Percentiles rank a stretch among this genome's conserved stretches.
Conservation (phyloP, 2,888 invertebrate species). For the Hesperia comma region DNA sequence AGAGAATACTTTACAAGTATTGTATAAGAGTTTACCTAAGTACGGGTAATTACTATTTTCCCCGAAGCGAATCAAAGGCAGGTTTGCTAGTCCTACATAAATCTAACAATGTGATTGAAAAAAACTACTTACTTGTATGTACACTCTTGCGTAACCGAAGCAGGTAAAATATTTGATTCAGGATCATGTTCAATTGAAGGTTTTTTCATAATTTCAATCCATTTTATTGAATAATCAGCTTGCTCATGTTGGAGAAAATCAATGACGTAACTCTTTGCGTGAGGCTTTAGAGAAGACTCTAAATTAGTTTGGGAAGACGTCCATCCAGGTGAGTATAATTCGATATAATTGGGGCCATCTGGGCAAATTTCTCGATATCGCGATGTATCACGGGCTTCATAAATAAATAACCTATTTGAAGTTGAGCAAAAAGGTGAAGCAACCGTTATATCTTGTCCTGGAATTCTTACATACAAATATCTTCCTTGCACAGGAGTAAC, state of each 20-base stretch:
- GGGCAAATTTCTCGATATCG: conserved; percentile 88
- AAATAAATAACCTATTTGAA: conserved; percentile 88
- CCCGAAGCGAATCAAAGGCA: too few species aligned
- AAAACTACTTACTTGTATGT: conserved; percentile 85
- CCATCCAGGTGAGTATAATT: conserved; percentile 90
- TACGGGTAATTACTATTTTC: too few species aligned
- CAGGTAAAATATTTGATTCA: conserved; percentile 78
- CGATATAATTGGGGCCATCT: conserved; percentile 81
- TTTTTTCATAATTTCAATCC: conserved; percentile 91
- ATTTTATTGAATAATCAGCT: conserved; percentile 89
- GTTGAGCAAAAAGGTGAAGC: conserved; percentile 85
- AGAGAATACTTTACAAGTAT: too few species aligned
- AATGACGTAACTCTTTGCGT: conserved; percentile 88
- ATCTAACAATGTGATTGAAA: conserved; percentile 18
- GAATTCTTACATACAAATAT: conserved; percentile 88
- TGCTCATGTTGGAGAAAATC: conserved; percentile 90
- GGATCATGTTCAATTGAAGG: conserved; percentile 77
- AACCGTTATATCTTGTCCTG: conserved; percentile 84
- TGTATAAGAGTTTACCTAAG: too few species aligned
- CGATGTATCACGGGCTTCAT: conserved; percentile 87
- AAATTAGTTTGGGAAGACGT: conserved; percentile 75
- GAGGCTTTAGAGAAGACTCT: conserved; percentile 78
- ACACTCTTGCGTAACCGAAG: conserved; percentile 85
- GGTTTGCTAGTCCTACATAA: too few species aligned
- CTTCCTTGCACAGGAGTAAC: conserved; percentile 84